These are phyloP conservation scores for Gymnoscopelus braueri DNA, from an alignment of 2,797 vertebrate species.

Conservation along the genomic window DNA sequence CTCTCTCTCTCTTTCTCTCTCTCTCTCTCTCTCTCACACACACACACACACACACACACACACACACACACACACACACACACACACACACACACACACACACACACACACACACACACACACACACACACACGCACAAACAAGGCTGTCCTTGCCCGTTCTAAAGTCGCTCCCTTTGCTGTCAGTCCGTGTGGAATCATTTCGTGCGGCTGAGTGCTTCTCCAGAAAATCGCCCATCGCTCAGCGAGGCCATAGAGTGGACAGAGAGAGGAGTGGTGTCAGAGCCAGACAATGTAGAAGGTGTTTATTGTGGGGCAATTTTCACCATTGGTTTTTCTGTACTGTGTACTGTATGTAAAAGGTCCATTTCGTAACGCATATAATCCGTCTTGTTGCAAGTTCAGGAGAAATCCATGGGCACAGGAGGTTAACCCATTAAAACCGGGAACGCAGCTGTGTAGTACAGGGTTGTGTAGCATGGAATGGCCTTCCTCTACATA, in stretches of 20 bases:
- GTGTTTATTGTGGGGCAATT: conserved; percentile 48
- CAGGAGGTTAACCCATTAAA: conserved; percentile 6
- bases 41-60: conserved; percentile 19
- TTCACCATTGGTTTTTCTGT: conserved; percentile 36
- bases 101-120: conserved; percentile 21
- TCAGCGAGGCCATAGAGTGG: conserved; percentile 54
- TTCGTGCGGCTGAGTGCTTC: conserved; percentile 73
- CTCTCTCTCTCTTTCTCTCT: no score
- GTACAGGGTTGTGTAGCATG: no score
- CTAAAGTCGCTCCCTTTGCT: conserved; percentile 55
- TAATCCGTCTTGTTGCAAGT: conserved; percentile 41
- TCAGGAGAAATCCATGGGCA: conserved; percentile 52
- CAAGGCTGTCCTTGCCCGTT: conserved; percentile 60
- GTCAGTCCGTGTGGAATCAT: conserved; percentile 69
- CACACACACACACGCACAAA: conserved; percentile 23
- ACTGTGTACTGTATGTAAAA: conserved; percentile 12
- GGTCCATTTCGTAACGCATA: background rate
- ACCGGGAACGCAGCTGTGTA: no score
- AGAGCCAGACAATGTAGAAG: conserved; percentile 49
- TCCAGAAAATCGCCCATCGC: conserved; percentile 68
- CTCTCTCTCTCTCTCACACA: no score
- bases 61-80: conserved; percentile 19
- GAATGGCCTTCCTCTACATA: no score
- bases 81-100: conserved; percentile 13
- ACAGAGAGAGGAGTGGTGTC: conserved; percentile 31